Evolutionary conservation across 2,113 vertebrate genomes (phyloP), one percentile per base, ranked within the genome.

Genomic region (Pelmatolapia mariae): DNA sequence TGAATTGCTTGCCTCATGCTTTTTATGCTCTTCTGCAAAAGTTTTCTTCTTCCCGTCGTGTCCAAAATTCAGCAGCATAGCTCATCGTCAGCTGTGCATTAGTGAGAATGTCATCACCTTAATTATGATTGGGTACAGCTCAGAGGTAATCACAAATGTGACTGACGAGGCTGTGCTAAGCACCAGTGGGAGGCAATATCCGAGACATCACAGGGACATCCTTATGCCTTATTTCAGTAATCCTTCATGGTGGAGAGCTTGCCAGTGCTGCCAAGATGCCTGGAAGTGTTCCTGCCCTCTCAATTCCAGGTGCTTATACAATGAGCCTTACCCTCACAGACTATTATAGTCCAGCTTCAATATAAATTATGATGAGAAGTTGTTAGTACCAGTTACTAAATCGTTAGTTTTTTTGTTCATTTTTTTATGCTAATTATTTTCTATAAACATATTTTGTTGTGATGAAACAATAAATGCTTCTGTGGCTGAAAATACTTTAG

Each of bases 91-190:
- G 52, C 40, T 3, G 2, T 31, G 53, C 53, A 63, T 78, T 53
- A 31, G 47, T 4, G 15, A 83, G 83, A 68, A 78, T 80, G 63
- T 88, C 86, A 24, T 87, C 85, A 43, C 45, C 66, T 87, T 89
- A 92, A 92, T 92, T 89, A 91, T 61, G 76, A 87, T 66, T 56
- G 86, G 85, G 80, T 85, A 38, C 63, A 80, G 89, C 85, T 92
- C 82, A 66, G 92, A 91, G 89, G 86, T 68, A 83, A 87, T 93
- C 86, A 85, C 43, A 68, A 63, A 89, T 38, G 79, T 83, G 87
- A 90, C 59, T 24, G 82, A 81, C 45, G 16, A 88, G 57, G 22
- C 71, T 79, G 68, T 18, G 29, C 76, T 82, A 45, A 88, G 71
- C 57, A 66, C 26, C 22, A 3, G 33, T 3, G 5, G 80, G 78